Evolutionary conservation across 1,140 invertebrate genomes (phyloP).

Genomic region (Anastrepha ludens): DNA sequence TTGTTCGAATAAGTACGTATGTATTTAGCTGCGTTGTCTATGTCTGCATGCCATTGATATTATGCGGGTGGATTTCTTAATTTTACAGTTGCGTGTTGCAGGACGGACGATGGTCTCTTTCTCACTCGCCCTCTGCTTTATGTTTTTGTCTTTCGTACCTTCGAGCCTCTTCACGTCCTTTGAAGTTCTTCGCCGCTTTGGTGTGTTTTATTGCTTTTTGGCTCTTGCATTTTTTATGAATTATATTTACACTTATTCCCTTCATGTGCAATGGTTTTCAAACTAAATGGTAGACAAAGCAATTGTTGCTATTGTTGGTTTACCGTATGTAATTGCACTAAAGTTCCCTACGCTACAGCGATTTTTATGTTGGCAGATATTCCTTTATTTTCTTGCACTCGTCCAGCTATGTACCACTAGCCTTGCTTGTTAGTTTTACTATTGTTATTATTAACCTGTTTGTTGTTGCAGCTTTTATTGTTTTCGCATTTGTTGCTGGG

Average conservation of each 20-base stretch:
- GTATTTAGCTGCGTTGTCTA: not conserved
- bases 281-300: not conserved
- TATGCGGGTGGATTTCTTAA: conserved; percentile 41
- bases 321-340: no score
- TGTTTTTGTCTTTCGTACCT: not conserved
- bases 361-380: not conserved
- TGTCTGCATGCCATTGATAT: conserved; percentile 30
- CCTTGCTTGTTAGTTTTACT: not conserved
- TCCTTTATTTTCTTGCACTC: not conserved
- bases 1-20: not conserved
- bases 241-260: conserved; percentile 19
- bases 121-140: not conserved
- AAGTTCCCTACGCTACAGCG: not conserved
- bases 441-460: conserved; percentile 39
- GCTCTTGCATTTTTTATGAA: conserved; percentile 55
- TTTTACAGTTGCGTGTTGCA: conserved; percentile 28
- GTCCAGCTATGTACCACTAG: not conserved
- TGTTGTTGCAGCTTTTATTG: conserved; percentile 1
- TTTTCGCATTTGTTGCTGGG: conserved; percentile 6
- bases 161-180: not conserved
- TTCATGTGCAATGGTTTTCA: not conserved
- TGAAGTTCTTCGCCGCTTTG: not conserved
- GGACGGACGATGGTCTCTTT: not conserved
- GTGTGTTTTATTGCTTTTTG: conserved; percentile 52
- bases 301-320: not conserved